A percentile compares a stretch with the other conserved stretches of the same genome.
Evolutionary conservation across 2,797 vertebrate genomes (phyloP).

Genomic region (Crocodylus rhombifer): DNA sequence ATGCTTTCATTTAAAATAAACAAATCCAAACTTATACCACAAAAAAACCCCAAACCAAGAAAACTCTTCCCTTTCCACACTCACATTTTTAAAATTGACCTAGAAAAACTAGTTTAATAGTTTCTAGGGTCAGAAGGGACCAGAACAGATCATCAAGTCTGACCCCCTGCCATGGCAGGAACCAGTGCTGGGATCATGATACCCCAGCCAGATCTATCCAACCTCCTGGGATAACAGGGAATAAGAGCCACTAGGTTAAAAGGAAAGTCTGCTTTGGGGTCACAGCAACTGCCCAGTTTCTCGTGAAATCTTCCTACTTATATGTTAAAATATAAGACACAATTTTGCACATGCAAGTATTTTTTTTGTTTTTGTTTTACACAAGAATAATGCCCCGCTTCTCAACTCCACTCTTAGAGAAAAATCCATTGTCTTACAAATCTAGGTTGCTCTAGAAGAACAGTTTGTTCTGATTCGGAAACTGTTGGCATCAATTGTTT

Average conservation of each 20-base stretch:
- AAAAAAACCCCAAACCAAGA: too few species aligned
- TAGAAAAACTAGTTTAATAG: too few species aligned
- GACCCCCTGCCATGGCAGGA: too few species aligned
- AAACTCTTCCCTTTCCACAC: too few species aligned
- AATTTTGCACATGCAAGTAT: too few species aligned
- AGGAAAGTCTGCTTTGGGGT: neutral
- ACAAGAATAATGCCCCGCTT: neutral
- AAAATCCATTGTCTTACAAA: neutral
- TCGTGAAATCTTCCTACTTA: neutral
- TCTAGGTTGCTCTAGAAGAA: constrained; percentile 24
- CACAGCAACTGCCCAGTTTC: neutral
- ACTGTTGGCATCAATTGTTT: neutral
- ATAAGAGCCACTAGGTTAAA: neutral
- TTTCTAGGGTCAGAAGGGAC: too few species aligned
- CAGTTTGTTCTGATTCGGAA: neutral
- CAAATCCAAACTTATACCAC: neutral
- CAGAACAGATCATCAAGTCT: too few species aligned
- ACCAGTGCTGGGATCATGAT: too few species aligned
- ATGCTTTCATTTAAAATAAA: neutral
- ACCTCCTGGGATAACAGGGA: too few species aligned
- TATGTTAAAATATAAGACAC: too few species aligned
- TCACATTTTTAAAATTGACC: too few species aligned
- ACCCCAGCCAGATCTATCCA: too few species aligned
- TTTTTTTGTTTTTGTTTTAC: neutral
- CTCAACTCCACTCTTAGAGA: neutral